Percentiles rank a stretch among this genome's conserved stretches.
These are phyloP conservation scores for Phrixothrix hirtus DNA, from an alignment of 2,888 invertebrate species.

Conservation along the genomic window DNA sequence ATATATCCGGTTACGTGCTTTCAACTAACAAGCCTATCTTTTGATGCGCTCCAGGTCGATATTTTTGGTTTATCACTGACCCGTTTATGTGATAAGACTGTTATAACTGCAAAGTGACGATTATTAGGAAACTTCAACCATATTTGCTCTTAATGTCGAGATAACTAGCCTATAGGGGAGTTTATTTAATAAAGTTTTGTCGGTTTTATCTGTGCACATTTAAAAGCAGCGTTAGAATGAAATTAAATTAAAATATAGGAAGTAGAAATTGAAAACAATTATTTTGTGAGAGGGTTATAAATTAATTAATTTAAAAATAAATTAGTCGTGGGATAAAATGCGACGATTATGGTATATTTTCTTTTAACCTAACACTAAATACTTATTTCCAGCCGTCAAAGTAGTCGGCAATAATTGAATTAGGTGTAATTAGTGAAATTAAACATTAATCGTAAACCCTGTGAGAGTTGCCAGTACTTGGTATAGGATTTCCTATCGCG, in stretches of 20 bases:
- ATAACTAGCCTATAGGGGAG: neutral
- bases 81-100: slow-evolving; percentile 16
- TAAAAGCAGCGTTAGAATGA: too few relatives aligned
- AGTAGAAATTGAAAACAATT: too few relatives aligned
- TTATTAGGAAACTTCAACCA: neutral
- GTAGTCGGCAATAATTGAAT: too few relatives aligned
- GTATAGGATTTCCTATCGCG: slow-evolving; percentile 5
- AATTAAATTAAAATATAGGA: slow-evolving; percentile 2
- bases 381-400: too few relatives aligned
- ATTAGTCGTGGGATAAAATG: too few relatives aligned
- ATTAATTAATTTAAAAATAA: too few relatives aligned
- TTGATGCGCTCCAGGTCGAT: slow-evolving; percentile 14
- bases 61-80: slow-evolving; percentile 15
- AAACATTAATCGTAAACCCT: too few relatives aligned
- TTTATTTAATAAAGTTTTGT: neutral
- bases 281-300: too few relatives aligned
- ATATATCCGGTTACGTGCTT: slow-evolving; percentile 28
- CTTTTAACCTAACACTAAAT: too few relatives aligned
- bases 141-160: neutral
- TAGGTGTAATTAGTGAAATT: too few relatives aligned
- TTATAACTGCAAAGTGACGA: too few relatives aligned
- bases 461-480: slow-evolving; percentile 2
- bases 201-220: neutral
- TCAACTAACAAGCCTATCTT: slow-evolving; percentile 19
- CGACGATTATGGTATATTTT: too few relatives aligned